phyloP scores from a whole-genome alignment of 2,888 invertebrate species.

The Pyralis farinalis region DNA sequence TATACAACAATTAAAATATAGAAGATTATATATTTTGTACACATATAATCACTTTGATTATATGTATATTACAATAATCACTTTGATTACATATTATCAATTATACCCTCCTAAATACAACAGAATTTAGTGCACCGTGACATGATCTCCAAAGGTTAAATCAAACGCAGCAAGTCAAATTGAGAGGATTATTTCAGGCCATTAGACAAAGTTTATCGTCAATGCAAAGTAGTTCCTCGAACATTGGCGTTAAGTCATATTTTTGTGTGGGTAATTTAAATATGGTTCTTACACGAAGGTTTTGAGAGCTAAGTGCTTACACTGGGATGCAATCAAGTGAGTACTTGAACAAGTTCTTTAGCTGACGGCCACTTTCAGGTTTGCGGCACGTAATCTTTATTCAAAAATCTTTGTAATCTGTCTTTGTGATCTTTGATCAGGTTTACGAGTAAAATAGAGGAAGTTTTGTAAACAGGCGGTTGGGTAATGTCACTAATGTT shows the following conservation, averaged over 20 bases:
- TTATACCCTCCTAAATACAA: too few species aligned
- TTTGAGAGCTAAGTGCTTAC: conserved; percentile 26
- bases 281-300: conserved; percentile 18
- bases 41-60: too few species aligned
- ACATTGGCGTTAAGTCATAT: conserved; percentile 22
- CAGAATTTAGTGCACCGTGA: conserved; percentile 22
- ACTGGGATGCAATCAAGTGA: conserved; percentile 46
- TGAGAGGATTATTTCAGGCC: conserved; percentile 6
- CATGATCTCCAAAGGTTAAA: conserved; percentile 16
- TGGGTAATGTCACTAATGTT: background rate
- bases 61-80: too few species aligned
- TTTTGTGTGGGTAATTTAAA: conserved; percentile 20
- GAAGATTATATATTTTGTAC: too few species aligned
- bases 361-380: conserved; percentile 34
- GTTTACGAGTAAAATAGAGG: background rate
- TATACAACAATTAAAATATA: too few species aligned
- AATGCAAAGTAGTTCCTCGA: conserved; percentile 23
- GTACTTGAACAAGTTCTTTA: conserved; percentile 32
- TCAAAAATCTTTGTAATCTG: background rate
- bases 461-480: background rate
- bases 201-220: conserved; percentile 11
- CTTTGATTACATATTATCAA: too few species aligned
- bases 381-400: conserved; percentile 22
- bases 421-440: background rate
- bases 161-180: conserved; percentile 22